Percentiles rank a stretch among this genome's conserved stretches.
Evolutionary conservation across 2,113 vertebrate species (phyloP).

Genomic region (Trochalopteron elliotii): DNA sequence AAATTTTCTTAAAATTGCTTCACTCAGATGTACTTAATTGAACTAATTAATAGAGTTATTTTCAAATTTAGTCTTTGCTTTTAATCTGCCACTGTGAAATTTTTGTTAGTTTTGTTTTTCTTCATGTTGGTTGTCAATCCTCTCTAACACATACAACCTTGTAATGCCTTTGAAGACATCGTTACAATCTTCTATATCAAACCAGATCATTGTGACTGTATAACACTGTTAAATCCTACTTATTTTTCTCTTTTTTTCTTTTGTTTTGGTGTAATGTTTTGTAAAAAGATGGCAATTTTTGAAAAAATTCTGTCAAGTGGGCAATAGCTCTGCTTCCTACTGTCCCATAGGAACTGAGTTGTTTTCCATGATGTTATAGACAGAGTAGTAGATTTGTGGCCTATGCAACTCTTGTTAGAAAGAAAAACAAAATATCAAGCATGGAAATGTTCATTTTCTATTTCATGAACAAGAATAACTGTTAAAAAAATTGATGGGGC

Average conservation of each 20-base stretch:
- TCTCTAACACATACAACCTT: neutral
- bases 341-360: neutral
- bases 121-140: rapidly evolving
- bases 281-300: rapidly evolving
- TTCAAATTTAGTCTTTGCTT: neutral
- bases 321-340: neutral
- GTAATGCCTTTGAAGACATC: neutral
- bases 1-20: constrained; percentile 8
- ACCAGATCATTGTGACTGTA: neutral
- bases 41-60: constrained; percentile 10
- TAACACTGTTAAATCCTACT: neutral
- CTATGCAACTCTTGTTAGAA: neutral
- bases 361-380: neutral
- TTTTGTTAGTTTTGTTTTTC: neutral
- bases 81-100: neutral
- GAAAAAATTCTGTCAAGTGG: neutral
- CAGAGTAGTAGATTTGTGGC: neutral
- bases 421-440: neutral
- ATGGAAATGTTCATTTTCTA: neutral
- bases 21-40: neutral
- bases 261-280: neutral
- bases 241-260: neutral
- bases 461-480: neutral
- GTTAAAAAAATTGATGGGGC: neutral
- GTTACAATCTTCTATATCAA: neutral